Percentiles rank a stretch among this genome's conserved stretches.
These are phyloP conservation scores for Oppia nitens DNA, from an alignment of 1,140 invertebrate genomes.

Conservation along the genomic window DNA sequence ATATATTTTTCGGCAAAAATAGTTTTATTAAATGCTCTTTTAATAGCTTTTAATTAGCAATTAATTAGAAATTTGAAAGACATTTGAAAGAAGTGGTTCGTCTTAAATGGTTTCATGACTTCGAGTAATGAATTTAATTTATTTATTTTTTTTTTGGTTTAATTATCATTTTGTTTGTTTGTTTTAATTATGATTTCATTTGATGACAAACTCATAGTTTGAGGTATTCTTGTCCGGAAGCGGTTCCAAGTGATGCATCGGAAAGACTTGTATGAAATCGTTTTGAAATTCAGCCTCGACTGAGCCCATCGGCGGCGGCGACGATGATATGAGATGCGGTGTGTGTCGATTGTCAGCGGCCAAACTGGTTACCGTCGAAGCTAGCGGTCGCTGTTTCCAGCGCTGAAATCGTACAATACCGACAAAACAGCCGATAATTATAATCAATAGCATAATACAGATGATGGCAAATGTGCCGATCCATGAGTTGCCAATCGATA, in stretches of 20 bases:
- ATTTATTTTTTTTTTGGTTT: neutral
- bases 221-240: conserved; percentile 16
- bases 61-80: no score
- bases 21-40: no score
- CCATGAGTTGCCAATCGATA: neutral
- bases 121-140: neutral
- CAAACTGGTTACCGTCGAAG: neutral
- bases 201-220: conserved; percentile 6
- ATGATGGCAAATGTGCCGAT: conserved; percentile 3
- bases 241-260: conserved; percentile 17
- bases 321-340: neutral
- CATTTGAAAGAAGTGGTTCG: no score
- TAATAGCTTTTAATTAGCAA: no score
- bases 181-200: neutral
- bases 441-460: neutral
- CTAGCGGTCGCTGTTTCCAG: neutral
- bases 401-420: conserved; percentile 6
- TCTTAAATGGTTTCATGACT: neutral
- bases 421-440: conserved; percentile 6
- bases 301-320: conserved; percentile 11
- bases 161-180: neutral
- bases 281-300: conserved; percentile 18
- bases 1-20: no score
- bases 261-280: conserved; percentile 19
- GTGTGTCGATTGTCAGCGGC: neutral